Conservation (phyloP, 2,888 invertebrate genomes). For the Meiosimyza decipiens region DNA sequence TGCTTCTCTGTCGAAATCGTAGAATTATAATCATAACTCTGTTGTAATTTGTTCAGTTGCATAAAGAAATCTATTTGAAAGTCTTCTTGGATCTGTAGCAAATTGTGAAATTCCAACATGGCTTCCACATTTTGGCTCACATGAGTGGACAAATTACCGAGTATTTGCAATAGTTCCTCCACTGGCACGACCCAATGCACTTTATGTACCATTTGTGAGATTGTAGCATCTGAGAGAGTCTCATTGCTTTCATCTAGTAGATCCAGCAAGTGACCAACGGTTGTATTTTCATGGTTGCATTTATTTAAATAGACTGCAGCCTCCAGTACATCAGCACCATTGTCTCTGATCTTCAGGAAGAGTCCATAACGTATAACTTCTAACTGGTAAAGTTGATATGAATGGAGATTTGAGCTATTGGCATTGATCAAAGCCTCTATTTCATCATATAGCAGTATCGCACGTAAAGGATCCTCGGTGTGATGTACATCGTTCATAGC, state of each 20-base stretch:
- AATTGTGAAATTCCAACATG: neutral
- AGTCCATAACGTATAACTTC: neutral
- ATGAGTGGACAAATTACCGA: neutral
- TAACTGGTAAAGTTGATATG: no score
- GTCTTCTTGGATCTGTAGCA: no score
- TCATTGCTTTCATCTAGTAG: neutral
- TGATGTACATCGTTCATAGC: neutral
- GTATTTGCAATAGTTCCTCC: neutral
- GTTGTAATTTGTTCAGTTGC: no score
- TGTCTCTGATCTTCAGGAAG: neutral
- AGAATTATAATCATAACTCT: no score
- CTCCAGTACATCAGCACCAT: conserved; percentile 4
- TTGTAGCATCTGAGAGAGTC: neutral
- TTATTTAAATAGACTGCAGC: conserved; percentile 6
- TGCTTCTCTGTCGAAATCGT: no score
- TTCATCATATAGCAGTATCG: conserved; percentile 2
- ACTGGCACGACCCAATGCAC: neutral
- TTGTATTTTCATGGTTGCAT: neutral
- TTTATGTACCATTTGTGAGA: neutral
- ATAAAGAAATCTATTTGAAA: no score
- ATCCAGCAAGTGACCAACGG: neutral
- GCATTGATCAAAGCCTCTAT: neutral
- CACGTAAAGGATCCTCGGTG: neutral
- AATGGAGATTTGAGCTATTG: no score
- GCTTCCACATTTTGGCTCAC: conserved; percentile 9